These are phyloP conservation scores for Platygyra sinensis DNA, from an alignment of 64 coral and sea anemone species.

Conservation along the genomic window DNA sequence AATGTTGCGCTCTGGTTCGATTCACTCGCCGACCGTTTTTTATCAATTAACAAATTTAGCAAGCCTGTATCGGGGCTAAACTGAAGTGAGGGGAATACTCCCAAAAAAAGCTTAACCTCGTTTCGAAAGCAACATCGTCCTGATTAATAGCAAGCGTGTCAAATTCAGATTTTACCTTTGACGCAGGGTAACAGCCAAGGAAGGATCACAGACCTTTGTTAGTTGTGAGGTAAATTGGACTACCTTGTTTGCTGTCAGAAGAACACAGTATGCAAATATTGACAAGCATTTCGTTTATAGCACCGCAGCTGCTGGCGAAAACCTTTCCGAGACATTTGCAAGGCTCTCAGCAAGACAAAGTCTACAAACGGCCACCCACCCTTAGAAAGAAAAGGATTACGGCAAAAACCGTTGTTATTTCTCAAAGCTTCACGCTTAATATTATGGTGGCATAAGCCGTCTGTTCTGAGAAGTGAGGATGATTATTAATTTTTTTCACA, in stretches of 20 bases:
- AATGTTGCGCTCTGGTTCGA: too few relatives aligned
- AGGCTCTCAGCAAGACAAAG: not conserved
- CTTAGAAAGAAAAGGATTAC: not conserved
- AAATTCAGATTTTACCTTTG: too few relatives aligned
- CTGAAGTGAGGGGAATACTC: too few relatives aligned
- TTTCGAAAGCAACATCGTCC: too few relatives aligned
- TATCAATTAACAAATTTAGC: too few relatives aligned
- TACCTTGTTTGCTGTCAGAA: not conserved
- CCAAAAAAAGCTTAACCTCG: too few relatives aligned
- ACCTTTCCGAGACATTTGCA: not conserved
- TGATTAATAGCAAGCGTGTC: too few relatives aligned
- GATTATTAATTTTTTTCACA: too few relatives aligned
- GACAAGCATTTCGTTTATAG: not conserved
- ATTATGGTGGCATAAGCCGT: not conserved
- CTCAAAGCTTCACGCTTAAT: not conserved
- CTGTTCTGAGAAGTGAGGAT: too few relatives aligned
- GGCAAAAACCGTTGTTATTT: not conserved
- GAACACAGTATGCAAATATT: not conserved
- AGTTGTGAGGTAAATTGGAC: not conserved
- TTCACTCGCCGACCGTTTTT: too few relatives aligned
- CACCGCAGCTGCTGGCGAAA: not conserved
- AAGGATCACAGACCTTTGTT: not conserved
- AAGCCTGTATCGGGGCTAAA: too few relatives aligned
- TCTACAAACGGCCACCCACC: not conserved
- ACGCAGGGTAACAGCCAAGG: too few relatives aligned